A percentile compares a stretch with the other conserved stretches of the same genome.
Conservation (phyloP, 2,113 vertebrate species). For the Pandion haliaetus region DNA sequence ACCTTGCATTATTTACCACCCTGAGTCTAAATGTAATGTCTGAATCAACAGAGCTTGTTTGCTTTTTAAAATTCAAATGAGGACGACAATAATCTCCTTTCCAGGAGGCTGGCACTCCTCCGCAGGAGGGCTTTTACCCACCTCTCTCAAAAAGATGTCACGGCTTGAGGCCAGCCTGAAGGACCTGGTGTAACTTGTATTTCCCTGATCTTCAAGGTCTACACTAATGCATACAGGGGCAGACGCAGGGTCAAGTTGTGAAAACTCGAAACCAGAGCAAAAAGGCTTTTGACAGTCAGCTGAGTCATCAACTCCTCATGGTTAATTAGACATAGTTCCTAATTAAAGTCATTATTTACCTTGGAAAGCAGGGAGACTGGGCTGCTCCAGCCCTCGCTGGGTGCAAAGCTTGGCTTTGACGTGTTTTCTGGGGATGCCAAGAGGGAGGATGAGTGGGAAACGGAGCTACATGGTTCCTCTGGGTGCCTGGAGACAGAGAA, state of each 20-base stretch:
- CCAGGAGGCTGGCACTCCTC: background rate
- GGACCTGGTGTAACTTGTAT: background rate
- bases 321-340: slow-evolving; percentile 65
- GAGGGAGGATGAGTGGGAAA: background rate
- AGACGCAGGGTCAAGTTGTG: background rate
- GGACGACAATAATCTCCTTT: background rate
- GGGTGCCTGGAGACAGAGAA: background rate
- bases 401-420: background rate
- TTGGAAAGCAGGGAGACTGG: slow-evolving; percentile 39
- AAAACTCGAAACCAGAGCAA: slow-evolving; percentile 1
- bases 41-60: slow-evolving; percentile 39
- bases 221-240: background rate
- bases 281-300: slow-evolving; percentile 46
- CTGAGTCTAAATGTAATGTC: background rate
- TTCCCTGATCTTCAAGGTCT: background rate
- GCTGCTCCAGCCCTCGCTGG: background rate
- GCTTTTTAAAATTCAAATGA: slow-evolving; percentile 33
- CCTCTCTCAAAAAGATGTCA: background rate
- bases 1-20: slow-evolving; percentile 62
- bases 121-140: background rate
- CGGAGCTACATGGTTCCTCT: fast-evolving
- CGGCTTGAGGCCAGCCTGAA: background rate
- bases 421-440: background rate
- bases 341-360: slow-evolving; percentile 74
- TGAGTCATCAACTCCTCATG: slow-evolving; percentile 52